Conservation (phyloP, 2,113 vertebrate genomes). For the Cichladusa arquata region DNA sequence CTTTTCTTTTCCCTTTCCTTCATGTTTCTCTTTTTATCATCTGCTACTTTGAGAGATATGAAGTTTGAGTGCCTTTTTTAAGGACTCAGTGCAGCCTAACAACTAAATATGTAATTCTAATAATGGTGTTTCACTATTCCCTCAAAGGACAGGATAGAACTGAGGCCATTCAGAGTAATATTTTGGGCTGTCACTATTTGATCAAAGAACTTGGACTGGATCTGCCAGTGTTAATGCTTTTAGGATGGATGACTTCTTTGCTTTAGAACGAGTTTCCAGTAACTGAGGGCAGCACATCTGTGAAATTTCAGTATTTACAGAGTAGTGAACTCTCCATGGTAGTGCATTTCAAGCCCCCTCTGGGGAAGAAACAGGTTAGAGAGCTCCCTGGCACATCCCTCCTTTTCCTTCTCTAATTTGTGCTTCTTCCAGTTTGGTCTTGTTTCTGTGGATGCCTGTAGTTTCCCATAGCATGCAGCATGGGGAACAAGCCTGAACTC, state of each 20-base stretch:
- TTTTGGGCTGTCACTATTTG: neutral
- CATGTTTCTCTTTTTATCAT: neutral
- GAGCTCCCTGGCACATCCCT: neutral
- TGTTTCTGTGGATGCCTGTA: neutral
- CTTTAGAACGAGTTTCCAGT: conserved; percentile 5
- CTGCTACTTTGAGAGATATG: neutral
- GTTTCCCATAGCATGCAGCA: neutral
- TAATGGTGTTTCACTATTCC: neutral
- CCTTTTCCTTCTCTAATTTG: neutral
- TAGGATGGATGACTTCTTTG: neutral
- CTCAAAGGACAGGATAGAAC: neutral
- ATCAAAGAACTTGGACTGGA: neutral
- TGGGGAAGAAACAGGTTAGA: neutral
- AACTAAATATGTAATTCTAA: neutral
- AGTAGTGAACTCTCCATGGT: conserved; percentile 17
- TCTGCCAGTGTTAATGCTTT: neutral
- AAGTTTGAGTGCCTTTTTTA: neutral
- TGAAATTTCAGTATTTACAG: neutral
- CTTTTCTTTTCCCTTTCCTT: neutral
- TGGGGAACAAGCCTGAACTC: conserved; percentile 17
- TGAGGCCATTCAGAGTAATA: neutral
- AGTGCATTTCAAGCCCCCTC: neutral
- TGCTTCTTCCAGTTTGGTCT: conserved; percentile 25
- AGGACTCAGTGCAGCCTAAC: neutral
- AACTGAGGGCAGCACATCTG: neutral